These are phyloP conservation scores for Empis stercorea DNA, from an alignment of 2,888 invertebrate species.

Conservation along the genomic window DNA sequence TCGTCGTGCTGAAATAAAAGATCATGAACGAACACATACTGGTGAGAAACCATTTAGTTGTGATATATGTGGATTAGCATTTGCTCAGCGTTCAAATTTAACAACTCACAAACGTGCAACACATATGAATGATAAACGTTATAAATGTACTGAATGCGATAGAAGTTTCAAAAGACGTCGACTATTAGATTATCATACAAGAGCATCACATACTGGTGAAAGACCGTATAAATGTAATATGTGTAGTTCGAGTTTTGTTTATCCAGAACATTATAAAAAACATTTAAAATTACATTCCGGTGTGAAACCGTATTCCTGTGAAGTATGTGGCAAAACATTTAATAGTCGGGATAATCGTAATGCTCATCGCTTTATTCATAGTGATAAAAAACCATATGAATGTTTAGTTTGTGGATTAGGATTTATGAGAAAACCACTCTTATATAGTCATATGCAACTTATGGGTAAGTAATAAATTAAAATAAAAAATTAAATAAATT, in stretches of 20 bases:
- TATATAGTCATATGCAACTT: constrained; percentile 62
- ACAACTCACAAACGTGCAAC: constrained; percentile 69
- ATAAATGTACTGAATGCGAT: constrained; percentile 56
- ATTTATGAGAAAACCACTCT: constrained; percentile 68
- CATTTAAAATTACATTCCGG: constrained; percentile 68
- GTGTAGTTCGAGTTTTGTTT: constrained; percentile 68
- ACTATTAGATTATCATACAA: constrained; percentile 66
- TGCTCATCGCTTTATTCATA: constrained; percentile 73
- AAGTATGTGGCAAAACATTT: constrained; percentile 74
- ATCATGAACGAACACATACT: constrained; percentile 70
- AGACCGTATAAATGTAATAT: constrained; percentile 59
- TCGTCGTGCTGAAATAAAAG: constrained; percentile 60
- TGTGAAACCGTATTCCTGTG: constrained; percentile 60
- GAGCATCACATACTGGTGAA: constrained; percentile 68
- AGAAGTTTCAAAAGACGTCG: constrained; percentile 57
- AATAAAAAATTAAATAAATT: not conserved
- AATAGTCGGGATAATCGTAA: constrained; percentile 74
- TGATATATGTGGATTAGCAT: constrained; percentile 62
- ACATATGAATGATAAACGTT: constrained; percentile 62
- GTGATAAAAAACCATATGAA: constrained; percentile 76
- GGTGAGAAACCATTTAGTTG: constrained; percentile 53
- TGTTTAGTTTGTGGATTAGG: constrained; percentile 69
- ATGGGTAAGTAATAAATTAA: constrained; percentile 32
- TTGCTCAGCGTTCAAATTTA: constrained; percentile 70
- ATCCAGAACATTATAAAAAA: constrained; percentile 64